phyloP scores from a whole-genome alignment of 2,113 vertebrate species.

The Ptychochromis oligacanthus region DNA sequence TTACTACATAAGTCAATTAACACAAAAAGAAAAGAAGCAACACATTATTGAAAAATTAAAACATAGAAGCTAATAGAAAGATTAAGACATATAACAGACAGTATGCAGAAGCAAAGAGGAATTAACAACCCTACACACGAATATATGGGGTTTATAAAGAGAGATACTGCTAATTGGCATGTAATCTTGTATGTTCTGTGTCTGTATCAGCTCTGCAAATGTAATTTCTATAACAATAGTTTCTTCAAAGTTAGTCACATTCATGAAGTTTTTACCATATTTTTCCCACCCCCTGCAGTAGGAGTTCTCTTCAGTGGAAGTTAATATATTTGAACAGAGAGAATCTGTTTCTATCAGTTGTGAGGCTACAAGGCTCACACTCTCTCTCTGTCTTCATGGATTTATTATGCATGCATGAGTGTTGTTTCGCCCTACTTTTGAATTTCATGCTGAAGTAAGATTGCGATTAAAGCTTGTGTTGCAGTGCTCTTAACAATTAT shows the following conservation, averaged over 20 bases:
- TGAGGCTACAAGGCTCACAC: conserved; percentile 15
- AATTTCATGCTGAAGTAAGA: conserved; percentile 29
- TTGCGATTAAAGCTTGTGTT: conserved; percentile 46
- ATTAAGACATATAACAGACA: neutral
- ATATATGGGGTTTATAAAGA: neutral
- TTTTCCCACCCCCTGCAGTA: conserved; percentile 24
- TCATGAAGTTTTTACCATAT: conserved; percentile 16
- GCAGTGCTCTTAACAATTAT: conserved; percentile 35
- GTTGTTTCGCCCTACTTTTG: conserved; percentile 43
- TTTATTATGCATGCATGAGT: conserved; percentile 57
- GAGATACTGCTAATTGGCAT: neutral
- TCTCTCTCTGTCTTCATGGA: neutral
- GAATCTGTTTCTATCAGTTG: conserved; percentile 45
- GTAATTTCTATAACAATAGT: conserved; percentile 13
- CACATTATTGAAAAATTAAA: neutral
- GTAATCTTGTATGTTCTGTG: neutral
- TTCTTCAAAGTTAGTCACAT: conserved; percentile 14
- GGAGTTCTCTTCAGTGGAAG: conserved; percentile 4
- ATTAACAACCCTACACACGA: neutral
- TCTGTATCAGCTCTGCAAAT: neutral
- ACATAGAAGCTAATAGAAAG: neutral
- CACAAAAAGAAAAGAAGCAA: neutral
- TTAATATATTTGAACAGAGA: conserved; percentile 54
- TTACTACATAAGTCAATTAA: neutral
- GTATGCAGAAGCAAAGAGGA: neutral